Base-by-base conservation (phyloP, 2,113 vertebrate genomes). In the Sylvia atricapilla region DNA sequence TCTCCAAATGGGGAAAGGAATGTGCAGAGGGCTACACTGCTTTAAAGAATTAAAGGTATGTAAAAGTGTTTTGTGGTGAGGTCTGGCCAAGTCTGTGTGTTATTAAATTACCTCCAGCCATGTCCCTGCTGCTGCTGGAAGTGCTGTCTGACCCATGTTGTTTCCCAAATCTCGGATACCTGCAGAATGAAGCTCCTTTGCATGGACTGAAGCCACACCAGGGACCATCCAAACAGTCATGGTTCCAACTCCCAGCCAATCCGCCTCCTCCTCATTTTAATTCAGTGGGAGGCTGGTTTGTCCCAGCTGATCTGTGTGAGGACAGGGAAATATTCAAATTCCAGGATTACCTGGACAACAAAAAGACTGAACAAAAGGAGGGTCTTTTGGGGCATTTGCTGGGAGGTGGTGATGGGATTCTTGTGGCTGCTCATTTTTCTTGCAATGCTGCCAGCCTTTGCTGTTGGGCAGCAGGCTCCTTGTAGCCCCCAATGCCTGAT, bases 401-500 rank as follows among this genome's bases (percentile, higher is more conserved):
- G 33, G 59, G 35, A 43, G 33, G 23, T 35, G 41, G 8, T 63
- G 47, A 25, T 50, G n/a, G 25, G 5, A 7, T 68, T 79, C 13
- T 30, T 41, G 9, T 78, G 56, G 13, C 35, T 22, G 35, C 49
- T 73, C 0, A 2, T 68, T 18, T 67, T 44, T 63, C 10, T 39
- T 23, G 17, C 19, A 13, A 8, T 1, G 0, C 8, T 73, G 44
- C 18, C 41, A 60, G 49, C 16, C 44, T 60, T 68, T 46, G 25
- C 59, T 77, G 16, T 66, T 55, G 37, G 30, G 41, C 67, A 86
- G 41, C 33, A 44, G 56, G 62, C 33, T 75, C 44, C 6, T 20
- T 3, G 8, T 52, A 31, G 31, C 46, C 19, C 23, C 23, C 1
- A 8, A 0, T 33, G 23, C 37, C 46, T 24, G 5, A 7, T 7